Percentiles rank a stretch among this genome's conserved stretches.
Conservation (phyloP, 2,888 invertebrate species). For the Cantharis rufa region DNA sequence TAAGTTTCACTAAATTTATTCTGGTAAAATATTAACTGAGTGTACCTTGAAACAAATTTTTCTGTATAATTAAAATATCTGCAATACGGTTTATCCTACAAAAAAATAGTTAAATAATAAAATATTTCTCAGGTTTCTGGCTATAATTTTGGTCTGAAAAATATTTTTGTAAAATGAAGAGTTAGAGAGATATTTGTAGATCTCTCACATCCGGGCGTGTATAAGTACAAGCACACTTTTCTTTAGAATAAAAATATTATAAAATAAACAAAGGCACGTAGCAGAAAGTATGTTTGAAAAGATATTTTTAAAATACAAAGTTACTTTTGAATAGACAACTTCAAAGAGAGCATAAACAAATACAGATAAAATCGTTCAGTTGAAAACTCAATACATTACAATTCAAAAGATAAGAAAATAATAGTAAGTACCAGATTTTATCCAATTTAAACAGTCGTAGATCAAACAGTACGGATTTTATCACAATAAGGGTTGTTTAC, state of each 20-base stretch:
- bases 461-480: not conserved
- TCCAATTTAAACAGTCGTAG: not conserved
- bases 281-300: not conserved
- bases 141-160: no score
- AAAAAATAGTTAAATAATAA: no score
- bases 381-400: not conserved
- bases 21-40: no score
- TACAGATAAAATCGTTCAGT: not conserved
- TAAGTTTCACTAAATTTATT: no score
- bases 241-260: not conserved
- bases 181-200: not conserved
- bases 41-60: no score
- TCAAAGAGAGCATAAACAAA: not conserved
- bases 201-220: not conserved
- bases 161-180: not conserved
- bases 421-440: not conserved
- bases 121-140: no score
- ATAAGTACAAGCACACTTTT: not conserved
- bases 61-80: no score
- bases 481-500: not conserved
- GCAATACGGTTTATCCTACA: no score
- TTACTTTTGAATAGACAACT: not conserved
- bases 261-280: not conserved
- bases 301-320: not conserved
- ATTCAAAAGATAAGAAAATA: not conserved